phyloP scores from a whole-genome alignment of 2,797 vertebrate genomes.

The Neosalanx taihuensis region DNA sequence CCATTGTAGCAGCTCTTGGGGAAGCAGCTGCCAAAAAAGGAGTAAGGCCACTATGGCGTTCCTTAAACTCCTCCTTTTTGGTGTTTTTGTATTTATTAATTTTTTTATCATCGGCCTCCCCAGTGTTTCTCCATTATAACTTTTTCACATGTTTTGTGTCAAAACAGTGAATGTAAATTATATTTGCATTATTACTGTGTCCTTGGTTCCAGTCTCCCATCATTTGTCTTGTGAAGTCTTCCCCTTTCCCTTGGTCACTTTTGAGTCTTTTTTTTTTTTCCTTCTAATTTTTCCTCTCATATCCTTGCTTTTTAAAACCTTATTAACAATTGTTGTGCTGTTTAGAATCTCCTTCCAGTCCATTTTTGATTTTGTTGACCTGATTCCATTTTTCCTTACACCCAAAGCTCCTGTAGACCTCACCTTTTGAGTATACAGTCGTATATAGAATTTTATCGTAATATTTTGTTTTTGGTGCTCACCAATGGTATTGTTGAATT shows the following conservation, averaged over 20 bases:
- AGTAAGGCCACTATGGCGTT: slow-evolving; percentile 81
- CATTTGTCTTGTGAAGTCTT: slow-evolving; percentile 51
- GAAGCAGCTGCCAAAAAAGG: slow-evolving; percentile 90
- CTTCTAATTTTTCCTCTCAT: slow-evolving; percentile 54
- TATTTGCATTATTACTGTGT: slow-evolving; percentile 50
- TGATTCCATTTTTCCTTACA: slow-evolving; percentile 48
- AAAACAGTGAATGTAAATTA: slow-evolving; percentile 49
- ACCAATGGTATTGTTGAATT: slow-evolving; percentile 37
- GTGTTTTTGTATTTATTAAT: slow-evolving; percentile 48
- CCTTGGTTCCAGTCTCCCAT: slow-evolving; percentile 38
- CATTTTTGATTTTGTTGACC: slow-evolving; percentile 41
- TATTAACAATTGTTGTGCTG: slow-evolving; percentile 44
- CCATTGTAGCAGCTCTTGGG: slow-evolving; percentile 95
- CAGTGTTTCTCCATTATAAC: slow-evolving; percentile 50
- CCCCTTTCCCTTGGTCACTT: slow-evolving; percentile 49
- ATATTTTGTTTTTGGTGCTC: slow-evolving; percentile 41
- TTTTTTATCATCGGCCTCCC: slow-evolving; percentile 51
- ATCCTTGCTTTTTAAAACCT: slow-evolving; percentile 27
- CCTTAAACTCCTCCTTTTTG: slow-evolving; percentile 43
- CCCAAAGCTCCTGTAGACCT: neutral
- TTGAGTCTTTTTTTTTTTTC: slow-evolving; percentile 41
- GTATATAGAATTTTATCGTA: slow-evolving; percentile 35
- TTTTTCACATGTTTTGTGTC: slow-evolving; percentile 46
- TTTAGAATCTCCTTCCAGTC: slow-evolving; percentile 41
- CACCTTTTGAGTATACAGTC: neutral